Conservation (phyloP, 37 sponge, comb jelly and placozoan species). For the Halisarca cf. caerulea region DNA sequence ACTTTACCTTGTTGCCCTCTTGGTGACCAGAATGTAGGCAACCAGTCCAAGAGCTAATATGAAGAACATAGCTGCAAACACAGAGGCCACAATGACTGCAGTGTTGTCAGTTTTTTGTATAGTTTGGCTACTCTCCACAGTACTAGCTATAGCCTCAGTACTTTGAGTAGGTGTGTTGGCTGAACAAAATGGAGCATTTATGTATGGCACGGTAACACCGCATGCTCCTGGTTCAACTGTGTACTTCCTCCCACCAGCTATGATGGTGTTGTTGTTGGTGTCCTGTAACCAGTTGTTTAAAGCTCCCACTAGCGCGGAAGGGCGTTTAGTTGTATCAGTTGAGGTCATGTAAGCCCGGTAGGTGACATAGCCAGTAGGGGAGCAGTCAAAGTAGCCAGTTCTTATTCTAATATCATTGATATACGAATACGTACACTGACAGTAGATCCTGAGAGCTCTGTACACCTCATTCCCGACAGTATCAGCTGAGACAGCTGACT, state of each 20-base stretch:
- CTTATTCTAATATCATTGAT: not conserved
- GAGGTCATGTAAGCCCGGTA: not conserved
- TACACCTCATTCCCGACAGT: constrained; percentile 1
- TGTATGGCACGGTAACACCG: not conserved
- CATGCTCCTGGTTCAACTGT: not conserved
- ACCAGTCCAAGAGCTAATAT: constrained; percentile 2
- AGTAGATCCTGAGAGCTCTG: not conserved
- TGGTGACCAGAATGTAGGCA: not conserved
- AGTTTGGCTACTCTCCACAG: not conserved
- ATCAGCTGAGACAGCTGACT: too few relatives aligned
- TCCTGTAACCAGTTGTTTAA: not conserved
- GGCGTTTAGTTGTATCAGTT: not conserved
- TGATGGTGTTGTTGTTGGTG: not conserved
- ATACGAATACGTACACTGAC: not conserved
- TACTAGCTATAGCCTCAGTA: too few relatives aligned
- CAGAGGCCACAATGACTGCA: not conserved
- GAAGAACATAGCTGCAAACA: not conserved
- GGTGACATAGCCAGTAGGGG: constrained; percentile 2
- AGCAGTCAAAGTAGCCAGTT: not conserved
- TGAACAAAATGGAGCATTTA: not conserved
- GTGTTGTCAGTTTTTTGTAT: not conserved
- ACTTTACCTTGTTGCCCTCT: not conserved
- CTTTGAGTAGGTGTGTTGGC: not conserved
- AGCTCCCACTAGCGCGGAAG: not conserved
- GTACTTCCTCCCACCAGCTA: not conserved